These are phyloP conservation scores for Nothocercus julius DNA, from an alignment of 2,113 vertebrate species.

Conservation along the genomic window DNA sequence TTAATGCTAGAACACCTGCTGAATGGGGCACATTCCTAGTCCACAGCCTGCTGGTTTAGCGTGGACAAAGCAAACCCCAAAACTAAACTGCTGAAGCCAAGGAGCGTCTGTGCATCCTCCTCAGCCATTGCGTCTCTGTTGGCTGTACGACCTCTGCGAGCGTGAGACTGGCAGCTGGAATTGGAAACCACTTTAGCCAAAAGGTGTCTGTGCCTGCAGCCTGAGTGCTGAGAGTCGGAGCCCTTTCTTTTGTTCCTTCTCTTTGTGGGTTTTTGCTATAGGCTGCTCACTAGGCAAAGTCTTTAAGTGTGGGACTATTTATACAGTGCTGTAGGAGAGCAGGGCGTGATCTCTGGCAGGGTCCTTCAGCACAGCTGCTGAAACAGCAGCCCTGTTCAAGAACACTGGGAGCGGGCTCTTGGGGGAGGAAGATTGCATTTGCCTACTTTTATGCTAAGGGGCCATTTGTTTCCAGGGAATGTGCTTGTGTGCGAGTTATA, in stretches of 20 bases:
- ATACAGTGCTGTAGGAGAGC: not conserved
- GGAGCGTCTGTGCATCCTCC: rapidly evolving
- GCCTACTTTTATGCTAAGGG: not conserved
- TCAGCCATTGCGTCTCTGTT: not conserved
- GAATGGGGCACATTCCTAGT: not conserved
- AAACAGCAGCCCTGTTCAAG: not conserved
- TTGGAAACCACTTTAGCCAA: not conserved
- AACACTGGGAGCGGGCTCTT: not conserved
- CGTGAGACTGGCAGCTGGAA: not conserved
- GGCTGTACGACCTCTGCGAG: not conserved
- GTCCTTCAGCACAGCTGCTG: not conserved
- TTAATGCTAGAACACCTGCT: not conserved
- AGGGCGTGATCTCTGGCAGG: not conserved
- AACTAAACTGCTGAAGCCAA: not conserved
- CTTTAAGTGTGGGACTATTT: not conserved
- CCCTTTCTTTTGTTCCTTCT: not conserved
- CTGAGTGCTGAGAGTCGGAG: not conserved
- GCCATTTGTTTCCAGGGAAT: not conserved
- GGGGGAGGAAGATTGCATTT: not conserved
- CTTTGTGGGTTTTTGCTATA: not conserved
- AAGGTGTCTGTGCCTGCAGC: not conserved
- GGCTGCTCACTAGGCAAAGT: not conserved
- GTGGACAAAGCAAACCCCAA: not conserved
- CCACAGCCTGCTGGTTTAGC: not conserved
- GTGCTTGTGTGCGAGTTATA: not conserved